Base-by-base conservation (phyloP, 2,888 invertebrate species). In the Lomographa bimaculata region DNA sequence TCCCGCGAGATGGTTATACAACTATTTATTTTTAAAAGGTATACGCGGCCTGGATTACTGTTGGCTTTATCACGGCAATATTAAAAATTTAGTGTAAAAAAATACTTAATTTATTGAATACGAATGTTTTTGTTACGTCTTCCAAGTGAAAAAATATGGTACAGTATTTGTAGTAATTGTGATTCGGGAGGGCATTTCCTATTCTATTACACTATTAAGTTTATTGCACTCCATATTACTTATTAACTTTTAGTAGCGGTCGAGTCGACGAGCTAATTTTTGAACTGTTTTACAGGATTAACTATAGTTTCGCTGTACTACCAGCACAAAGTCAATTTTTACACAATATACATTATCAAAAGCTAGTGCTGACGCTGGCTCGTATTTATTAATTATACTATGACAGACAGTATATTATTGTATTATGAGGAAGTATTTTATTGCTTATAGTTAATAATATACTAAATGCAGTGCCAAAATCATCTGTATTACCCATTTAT, bases 181-280 rank as follows among this genome's bases (percentile, higher is more conserved):
- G 67, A 57, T 64, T 64, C 70, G 78, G 82, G 81, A 73, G 86
- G 84, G 84, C 78, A 71, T 79, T 84, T 86, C 86, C 83, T 84
- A 81, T 75, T 40, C 64, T 77, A 70, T 71, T 78, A 82, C 78
- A 77, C 76, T 79, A 77, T 80, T 82, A 81, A 79, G 79, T 80
- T 84, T 76, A 75, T 74, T 80, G 79, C 84, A 83, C 82, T 80
- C 74, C 78, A 78, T 77, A 72, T 71, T 74, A 36, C 27, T 42
- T 42, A 42, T 36, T 30, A 62, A 66, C 64, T 71, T 64, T 65
- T 63, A 55, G 47, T 57, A 54, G 50, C 53, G 50, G 54, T 52
- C 50, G 56, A 53, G 56, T 53, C 49, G 60, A 60, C 29, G 41
- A 41, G 35, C n/a, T n/a, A n/a, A n/a, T n/a, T n/a, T n/a, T n/a